These are phyloP conservation scores for Neosilurus mollespiculum DNA, from an alignment of 2,797 vertebrate genomes.

Conservation along the genomic window DNA sequence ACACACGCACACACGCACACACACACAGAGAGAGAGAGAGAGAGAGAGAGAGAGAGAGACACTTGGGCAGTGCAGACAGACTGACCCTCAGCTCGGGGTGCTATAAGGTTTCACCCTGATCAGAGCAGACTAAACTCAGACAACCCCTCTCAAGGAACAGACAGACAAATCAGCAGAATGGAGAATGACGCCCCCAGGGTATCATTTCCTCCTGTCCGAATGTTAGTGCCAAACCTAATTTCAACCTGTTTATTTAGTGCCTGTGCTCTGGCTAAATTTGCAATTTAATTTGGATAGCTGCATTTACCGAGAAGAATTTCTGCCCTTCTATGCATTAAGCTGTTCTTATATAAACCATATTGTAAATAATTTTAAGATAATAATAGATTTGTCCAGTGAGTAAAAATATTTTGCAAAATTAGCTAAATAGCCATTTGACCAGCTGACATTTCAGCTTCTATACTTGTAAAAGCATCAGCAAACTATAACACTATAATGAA, in stretches of 20 bases:
- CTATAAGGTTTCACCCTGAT: conserved; percentile 27
- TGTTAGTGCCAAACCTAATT: background rate
- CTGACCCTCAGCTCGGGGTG: conserved; percentile 9
- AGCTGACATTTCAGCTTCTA: background rate
- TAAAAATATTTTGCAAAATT: background rate
- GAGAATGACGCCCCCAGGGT: background rate
- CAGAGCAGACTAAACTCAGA: conserved; percentile 21
- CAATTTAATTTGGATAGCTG: background rate
- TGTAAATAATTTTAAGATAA: background rate
- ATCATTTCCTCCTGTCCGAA: background rate
- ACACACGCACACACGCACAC: conserved; percentile 6
- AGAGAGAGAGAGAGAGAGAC: too few relatives aligned
- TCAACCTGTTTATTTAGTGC: background rate
- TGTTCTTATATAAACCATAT: background rate
- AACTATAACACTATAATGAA: background rate
- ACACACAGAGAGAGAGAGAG: background rate
- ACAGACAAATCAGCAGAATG: conserved; percentile 14
- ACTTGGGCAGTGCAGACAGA: conserved; percentile 12
- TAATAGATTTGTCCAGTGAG: background rate
- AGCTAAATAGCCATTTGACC: background rate
- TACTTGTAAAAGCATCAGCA: background rate
- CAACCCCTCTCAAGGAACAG: conserved; percentile 25
- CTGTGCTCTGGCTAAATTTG: background rate
- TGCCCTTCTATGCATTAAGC: too few relatives aligned
- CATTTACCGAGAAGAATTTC: background rate